Percentiles rank a stretch among this genome's conserved stretches.
Evolutionary conservation across 1,140 invertebrate species (phyloP).

Genomic region (Dendroctonus valens): DNA sequence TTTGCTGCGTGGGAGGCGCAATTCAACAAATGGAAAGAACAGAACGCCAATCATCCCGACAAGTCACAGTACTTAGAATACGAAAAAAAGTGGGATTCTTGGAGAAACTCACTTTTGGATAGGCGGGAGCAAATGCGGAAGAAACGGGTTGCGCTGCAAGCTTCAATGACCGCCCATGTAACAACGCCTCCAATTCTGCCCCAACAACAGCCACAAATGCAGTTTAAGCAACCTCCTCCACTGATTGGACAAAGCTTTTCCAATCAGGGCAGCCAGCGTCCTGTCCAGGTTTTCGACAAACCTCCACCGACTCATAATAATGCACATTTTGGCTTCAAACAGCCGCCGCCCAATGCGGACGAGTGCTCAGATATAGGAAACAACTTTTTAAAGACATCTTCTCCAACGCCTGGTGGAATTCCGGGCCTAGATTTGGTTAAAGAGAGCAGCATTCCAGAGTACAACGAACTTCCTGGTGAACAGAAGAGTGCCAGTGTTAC

Average conservation of each 20-base stretch:
- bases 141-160: conserved; percentile 55
- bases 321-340: conserved; percentile 41
- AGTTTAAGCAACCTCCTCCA: conserved; percentile 10
- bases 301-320: conserved; percentile 42
- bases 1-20: conserved; percentile 83
- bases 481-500: conserved; percentile 24
- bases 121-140: conserved; percentile 75
- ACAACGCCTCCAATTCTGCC: conserved; percentile 10
- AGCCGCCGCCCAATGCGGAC: conserved; percentile 1
- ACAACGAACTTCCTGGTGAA: conserved; percentile 39
- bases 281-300: conserved; percentile 35
- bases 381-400: conserved; percentile 36
- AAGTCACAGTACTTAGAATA: conserved; percentile 79
- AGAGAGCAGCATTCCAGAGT: conserved; percentile 42
- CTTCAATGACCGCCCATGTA: conserved; percentile 5
- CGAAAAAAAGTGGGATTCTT: conserved; percentile 79
- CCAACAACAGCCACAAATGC: conserved; percentile 8
- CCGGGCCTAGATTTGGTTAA: conserved; percentile 65
- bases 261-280: conserved; percentile 2
- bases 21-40: conserved; percentile 80
- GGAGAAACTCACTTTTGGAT: conserved; percentile 72
- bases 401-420: conserved; percentile 53
- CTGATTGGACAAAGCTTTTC: not conserved
- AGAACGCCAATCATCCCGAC: conserved; percentile 82
- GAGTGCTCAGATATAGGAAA: conserved; percentile 10